Conservation (phyloP, 2,797 vertebrate genomes). For the Sphenopsis melanotis region DNA sequence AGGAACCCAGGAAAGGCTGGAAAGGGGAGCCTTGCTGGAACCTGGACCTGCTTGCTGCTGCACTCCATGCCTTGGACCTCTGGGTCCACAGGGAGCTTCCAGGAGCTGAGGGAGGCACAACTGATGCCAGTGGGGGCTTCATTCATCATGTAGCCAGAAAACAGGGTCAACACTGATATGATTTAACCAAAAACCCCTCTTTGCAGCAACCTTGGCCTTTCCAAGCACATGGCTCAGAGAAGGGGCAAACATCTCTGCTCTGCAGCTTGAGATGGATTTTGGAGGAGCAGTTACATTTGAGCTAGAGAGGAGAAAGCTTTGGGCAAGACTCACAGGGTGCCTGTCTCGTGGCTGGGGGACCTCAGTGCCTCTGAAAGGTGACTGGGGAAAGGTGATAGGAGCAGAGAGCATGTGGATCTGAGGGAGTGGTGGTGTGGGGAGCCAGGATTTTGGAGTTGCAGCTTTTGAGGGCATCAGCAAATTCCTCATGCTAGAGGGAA, state of each 20-base stretch:
- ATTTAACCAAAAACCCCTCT: neutral
- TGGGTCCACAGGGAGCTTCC: neutral
- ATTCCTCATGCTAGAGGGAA: neutral
- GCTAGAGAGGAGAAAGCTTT: neutral
- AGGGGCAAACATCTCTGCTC: neutral
- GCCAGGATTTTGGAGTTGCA: neutral
- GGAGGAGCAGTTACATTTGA: neutral
- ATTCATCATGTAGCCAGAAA: neutral
- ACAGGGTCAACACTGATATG: neutral
- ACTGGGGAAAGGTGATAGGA: neutral
- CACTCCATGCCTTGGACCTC: neutral
- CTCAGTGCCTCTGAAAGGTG: neutral
- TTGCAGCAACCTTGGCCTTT: neutral
- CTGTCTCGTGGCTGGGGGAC: neutral
- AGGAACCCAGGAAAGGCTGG: neutral
- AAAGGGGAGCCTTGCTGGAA: neutral
- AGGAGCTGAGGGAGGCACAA: neutral
- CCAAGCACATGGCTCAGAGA: neutral
- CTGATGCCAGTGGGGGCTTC: neutral
- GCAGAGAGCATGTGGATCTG: neutral
- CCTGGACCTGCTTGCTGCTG: neutral
- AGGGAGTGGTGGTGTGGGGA: neutral
- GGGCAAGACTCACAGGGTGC: neutral
- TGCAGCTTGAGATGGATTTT: neutral
- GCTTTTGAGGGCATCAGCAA: neutral